Evolutionary conservation across 2,888 invertebrate genomes (phyloP).

Genomic region (Smittia sp.): DNA sequence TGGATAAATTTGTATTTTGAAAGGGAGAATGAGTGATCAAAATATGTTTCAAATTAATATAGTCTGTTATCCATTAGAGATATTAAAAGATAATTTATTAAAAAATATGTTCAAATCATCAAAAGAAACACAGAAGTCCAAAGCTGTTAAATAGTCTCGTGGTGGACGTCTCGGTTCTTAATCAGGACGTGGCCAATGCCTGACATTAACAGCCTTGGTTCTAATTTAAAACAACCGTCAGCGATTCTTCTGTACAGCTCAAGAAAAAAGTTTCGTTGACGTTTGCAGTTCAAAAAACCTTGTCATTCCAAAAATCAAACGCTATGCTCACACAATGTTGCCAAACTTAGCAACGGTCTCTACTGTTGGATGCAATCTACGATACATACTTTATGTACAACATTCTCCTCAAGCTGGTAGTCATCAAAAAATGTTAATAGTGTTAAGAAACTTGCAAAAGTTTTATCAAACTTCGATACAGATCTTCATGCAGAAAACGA

Average conservation of each 20-base stretch:
- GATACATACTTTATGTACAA: slow-evolving; percentile 29
- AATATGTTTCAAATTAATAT: slow-evolving; percentile 28
- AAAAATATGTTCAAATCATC: slow-evolving; percentile 11
- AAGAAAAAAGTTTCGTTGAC: background rate
- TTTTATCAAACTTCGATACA: background rate
- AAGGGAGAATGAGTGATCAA: slow-evolving; percentile 30
- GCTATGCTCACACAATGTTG: slow-evolving; percentile 38
- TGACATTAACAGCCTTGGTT: no score
- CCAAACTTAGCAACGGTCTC: slow-evolving; percentile 17
- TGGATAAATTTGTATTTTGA: slow-evolving; percentile 31
- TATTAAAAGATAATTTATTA: slow-evolving; percentile 17
- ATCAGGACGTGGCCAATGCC: no score
- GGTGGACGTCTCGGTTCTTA: no score
- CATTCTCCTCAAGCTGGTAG: slow-evolving; percentile 21
- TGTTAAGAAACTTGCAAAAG: background rate
- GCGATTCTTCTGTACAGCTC: background rate
- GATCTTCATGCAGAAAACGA: background rate
- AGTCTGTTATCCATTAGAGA: slow-evolving; percentile 38
- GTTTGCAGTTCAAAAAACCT: background rate
- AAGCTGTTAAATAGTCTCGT: no score
- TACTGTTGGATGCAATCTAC: slow-evolving; percentile 28
- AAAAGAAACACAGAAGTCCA: background rate
- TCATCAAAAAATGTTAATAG: background rate
- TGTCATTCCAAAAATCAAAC: slow-evolving; percentile 24
- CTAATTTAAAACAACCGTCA: no score